Conservation (phyloP, 2,113 vertebrate genomes). For the Chamaea fasciata region DNA sequence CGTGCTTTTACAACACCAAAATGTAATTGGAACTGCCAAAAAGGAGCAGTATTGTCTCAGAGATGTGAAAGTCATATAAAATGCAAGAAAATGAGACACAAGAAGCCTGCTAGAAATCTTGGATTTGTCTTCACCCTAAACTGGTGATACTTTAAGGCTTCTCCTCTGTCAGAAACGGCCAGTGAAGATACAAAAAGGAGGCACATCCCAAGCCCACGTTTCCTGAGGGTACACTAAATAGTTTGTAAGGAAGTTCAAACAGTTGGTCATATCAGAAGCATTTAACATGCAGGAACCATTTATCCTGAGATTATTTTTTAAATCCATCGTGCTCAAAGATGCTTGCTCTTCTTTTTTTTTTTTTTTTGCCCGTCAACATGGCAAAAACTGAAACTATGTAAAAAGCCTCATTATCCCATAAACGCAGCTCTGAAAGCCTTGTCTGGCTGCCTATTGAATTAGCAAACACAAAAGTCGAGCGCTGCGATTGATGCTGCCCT, state of each 20-base stretch:
- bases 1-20: not conserved
- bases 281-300: not conserved
- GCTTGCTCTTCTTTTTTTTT: not conserved
- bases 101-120: not conserved
- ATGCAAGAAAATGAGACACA: not conserved
- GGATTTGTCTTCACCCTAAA: not conserved
- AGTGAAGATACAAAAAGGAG: not conserved
- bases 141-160: not conserved
- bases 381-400: conserved; percentile 36
- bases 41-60: not conserved
- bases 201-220: not conserved
- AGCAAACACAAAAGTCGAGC: conserved; percentile 54
- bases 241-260: not conserved
- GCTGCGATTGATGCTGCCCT: conserved; percentile 59
- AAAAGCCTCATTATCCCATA: conserved; percentile 55
- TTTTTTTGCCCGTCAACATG: conserved; percentile 33
- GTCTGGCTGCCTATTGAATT: conserved; percentile 61
- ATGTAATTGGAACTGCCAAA: not conserved
- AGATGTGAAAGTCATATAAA: not conserved
- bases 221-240: not conserved
- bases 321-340: not conserved
- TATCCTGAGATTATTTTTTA: conserved; percentile 18
- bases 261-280: not conserved
- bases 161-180: not conserved
- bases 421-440: conserved; percentile 36